Base-by-base conservation (phyloP, 1,140 invertebrate genomes). In the Brachionus asplanchnoidis region DNA sequence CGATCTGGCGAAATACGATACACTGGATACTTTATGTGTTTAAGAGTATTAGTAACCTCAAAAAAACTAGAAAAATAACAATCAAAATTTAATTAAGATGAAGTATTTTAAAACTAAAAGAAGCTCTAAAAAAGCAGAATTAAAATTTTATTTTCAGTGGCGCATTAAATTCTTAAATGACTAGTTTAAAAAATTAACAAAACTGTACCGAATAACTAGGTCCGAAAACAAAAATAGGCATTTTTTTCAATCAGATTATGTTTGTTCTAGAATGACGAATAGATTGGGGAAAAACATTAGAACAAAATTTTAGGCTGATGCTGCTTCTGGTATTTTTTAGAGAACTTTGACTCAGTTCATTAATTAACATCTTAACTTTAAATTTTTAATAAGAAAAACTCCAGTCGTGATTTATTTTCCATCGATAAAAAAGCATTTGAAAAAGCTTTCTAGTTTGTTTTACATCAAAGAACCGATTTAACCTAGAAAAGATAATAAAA, bases 61-160 rank as follows among this genome's bases (percentile, higher is more conserved):
- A 73, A 40, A 68, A 68, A 73, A 40, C 7, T 20, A 60, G 53
- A 9, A 42, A 42, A 73, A 73, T 73, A 73, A 42, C 68, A 73
- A 73, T 73, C 68, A 73, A 42, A 73, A 73, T 40, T 40, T 73
- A 73, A 73, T 73, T 42, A 40, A 73, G 32, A 40, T 73, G 68
- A 73, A 73, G 68, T 73, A 46, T 73, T 73, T 40, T 40, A 73
- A 73, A 73, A 40, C 20, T 40, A 40, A 68, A 23, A 40, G 26
- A 68, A 40, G 26, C 66, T 68, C n/a, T 68, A 68, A 32, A 14
- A 36, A 68, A 68, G 66, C 66, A 68, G 11, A n/a, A 28, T 32
- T 32, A 44, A 12, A 36, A n/a, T 9, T 42, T 73, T 68, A 7
- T 32, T 68, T 68, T 32, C 1, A 68, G 65, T 28, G 14, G 0